Evolutionary conservation across 2,888 invertebrate species (phyloP).

Genomic region (Epistrophella euchroma): DNA sequence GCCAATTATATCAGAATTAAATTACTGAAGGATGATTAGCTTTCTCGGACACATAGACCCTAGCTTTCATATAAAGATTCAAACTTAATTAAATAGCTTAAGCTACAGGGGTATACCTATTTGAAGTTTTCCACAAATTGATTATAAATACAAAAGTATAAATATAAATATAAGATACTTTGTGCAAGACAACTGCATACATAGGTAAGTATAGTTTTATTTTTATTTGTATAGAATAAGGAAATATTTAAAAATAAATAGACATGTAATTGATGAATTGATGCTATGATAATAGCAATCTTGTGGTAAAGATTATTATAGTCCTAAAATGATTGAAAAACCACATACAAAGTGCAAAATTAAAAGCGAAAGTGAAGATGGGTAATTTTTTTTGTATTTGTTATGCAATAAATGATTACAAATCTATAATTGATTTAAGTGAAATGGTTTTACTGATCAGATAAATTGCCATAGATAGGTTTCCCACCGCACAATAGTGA

Average conservation of each 20-base stretch:
- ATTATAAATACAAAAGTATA: conserved; percentile 11
- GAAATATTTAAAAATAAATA: conserved; percentile 17
- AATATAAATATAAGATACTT: too few relatives aligned
- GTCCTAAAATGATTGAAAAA: conserved; percentile 16
- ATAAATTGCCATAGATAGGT: not conserved
- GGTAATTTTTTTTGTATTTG: not conserved
- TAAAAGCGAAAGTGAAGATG: conserved; percentile 51
- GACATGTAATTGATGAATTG: conserved; percentile 32
- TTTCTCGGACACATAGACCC: conserved; percentile 27
- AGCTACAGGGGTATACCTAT: not conserved
- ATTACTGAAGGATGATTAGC: conserved; percentile 39
- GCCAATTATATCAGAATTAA: not conserved
- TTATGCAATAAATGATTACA: not conserved
- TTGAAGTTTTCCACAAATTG: conserved; percentile 12
- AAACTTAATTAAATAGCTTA: not conserved
- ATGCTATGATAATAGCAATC: conserved; percentile 20
- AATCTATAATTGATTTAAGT: not conserved
- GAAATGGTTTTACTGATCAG: not conserved
- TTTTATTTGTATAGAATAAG: conserved; percentile 13
- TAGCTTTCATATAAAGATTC: not conserved
- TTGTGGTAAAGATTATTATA: conserved; percentile 41
- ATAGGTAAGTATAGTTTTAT: too few relatives aligned
- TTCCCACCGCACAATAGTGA: too few relatives aligned
- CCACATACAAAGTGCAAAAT: conserved; percentile 26
- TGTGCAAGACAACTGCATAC: too few relatives aligned